Evolutionary conservation across 2,888 invertebrate species (phyloP).

Genomic region (Lagria hirta): DNA sequence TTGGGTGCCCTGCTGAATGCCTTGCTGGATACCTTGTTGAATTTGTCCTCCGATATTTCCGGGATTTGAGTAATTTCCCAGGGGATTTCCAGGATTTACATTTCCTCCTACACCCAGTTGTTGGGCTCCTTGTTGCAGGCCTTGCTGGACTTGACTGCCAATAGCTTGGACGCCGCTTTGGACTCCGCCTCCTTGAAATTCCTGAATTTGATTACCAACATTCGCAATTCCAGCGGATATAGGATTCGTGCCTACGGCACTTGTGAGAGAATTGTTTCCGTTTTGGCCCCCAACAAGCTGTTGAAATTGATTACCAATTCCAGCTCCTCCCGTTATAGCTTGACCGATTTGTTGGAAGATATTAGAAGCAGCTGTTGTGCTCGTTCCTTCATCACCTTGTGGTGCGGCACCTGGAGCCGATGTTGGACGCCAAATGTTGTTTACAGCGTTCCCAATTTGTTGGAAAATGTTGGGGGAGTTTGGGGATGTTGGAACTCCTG

Average conservation of each 20-base stretch:
- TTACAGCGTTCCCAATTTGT: constrained; percentile 15
- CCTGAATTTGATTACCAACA: too few species aligned
- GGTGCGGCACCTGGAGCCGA: constrained; percentile 1
- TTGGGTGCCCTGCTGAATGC: too few species aligned
- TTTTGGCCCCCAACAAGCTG: constrained; percentile 4
- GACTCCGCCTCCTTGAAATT: too few species aligned
- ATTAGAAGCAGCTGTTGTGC: constrained; percentile 10
- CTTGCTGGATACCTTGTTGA: too few species aligned
- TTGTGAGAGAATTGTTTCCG: constrained; percentile 4
- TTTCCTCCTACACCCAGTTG: too few species aligned
- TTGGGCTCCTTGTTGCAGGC: too few species aligned
- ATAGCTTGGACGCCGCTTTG: constrained; percentile 3
- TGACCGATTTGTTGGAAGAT: constrained; percentile 17
- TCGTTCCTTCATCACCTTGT: constrained; percentile 20
- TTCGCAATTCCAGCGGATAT: too few species aligned
- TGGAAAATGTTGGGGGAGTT: constrained; percentile 6
- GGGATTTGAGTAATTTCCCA: too few species aligned
- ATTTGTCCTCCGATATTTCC: too few species aligned
- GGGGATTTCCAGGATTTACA: too few species aligned
- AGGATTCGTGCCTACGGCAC: too few species aligned
- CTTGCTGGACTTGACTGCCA: too few species aligned
- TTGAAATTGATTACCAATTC: constrained; percentile 2
- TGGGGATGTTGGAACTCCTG: constrained; percentile 9
- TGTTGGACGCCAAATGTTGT: constrained; percentile 14
- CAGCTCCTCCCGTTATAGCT: constrained; percentile 1